phyloP scores from a whole-genome alignment of 2,888 invertebrate species.

The Atethmia centrago region DNA sequence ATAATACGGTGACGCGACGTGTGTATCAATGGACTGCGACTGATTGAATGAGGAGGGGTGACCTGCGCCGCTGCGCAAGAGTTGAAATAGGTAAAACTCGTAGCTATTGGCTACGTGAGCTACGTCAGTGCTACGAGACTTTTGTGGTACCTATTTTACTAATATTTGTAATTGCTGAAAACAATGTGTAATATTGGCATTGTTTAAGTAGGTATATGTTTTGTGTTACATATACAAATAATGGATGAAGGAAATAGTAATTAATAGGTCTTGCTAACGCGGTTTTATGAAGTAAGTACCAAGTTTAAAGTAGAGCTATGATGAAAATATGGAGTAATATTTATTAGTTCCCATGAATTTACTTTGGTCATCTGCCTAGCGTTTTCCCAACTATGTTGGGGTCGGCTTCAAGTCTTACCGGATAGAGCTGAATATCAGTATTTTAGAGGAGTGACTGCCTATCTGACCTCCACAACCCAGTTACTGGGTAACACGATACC shows the following conservation, averaged over 20 bases:
- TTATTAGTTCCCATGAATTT: neutral
- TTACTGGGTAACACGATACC: no score
- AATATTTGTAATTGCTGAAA: constrained; percentile 9
- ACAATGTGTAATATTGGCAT: constrained; percentile 15
- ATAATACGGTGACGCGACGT: constrained; percentile 29
- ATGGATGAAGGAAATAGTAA: neutral
- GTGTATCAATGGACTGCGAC: constrained; percentile 1
- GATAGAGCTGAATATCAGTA: no score
- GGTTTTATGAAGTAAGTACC: neutral
- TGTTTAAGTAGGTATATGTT: neutral
- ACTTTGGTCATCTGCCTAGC: no score
- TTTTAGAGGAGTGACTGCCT: no score
- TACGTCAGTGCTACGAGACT: constrained; percentile 44
- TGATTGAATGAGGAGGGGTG: constrained; percentile 39
- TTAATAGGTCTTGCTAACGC: neutral
- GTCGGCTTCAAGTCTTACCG: no score
- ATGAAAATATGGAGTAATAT: neutral
- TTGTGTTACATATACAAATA: no score
- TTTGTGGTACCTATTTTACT: constrained; percentile 28
- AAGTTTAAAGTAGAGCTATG: neutral
- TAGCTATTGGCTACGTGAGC: constrained; percentile 34
- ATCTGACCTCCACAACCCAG: no score
- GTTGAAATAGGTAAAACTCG: constrained; percentile 27
- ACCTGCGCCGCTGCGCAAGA: constrained; percentile 37
- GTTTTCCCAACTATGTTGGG: no score